Evolutionary conservation across 1,140 invertebrate species (phyloP), one percentile per base, ranked within the genome.

Genomic region (Halesus radiatus): DNA sequence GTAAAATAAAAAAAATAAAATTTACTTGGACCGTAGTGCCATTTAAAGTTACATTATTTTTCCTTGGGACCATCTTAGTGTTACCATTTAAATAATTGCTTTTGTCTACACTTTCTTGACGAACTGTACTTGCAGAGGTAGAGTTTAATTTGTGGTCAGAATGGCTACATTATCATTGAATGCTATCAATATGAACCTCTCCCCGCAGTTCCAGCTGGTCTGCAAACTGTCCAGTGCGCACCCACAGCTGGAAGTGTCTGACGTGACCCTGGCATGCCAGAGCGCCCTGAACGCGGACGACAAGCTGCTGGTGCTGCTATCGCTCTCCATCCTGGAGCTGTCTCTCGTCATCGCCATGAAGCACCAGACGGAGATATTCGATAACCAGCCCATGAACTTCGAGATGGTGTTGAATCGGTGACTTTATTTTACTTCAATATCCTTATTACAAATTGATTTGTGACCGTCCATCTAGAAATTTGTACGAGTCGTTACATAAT

Each of bases 331-430:
- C 74, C 87, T 96, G 16, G 95, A 96, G 88, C 88, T 96, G 64
- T 95, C 94, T 88, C 88, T 97, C 84, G 91, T 96, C 84, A 93
- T 98, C 62, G 93, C 96, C 29, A 97, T 98, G 91, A 96, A 96
- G 87, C 96, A 98, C 85, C 93, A 98, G 80, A 92, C 90, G 78
- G 94, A 96, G 76, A 94, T 97, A 82, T 97, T 96, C 87, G 94
- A 97, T 77, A 93, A 93, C 3, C 95, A 98, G 85, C 95, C 96
- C 2, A 95, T 98, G 86, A 98, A 98, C 89, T 98, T 98, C 89
- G 96, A 98, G 90, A 96, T 97, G 90, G 92, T 98, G 56, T 93
- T 94, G 74, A 92, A 92, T 86, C 88, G 89, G 89, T 90, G 16
- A 77, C 3, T 45, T 37, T 37, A 6, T 37, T 37, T 37, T 37